Evolutionary conservation across 2,888 invertebrate species (phyloP).

Genomic region (Scaptomyza parva): DNA sequence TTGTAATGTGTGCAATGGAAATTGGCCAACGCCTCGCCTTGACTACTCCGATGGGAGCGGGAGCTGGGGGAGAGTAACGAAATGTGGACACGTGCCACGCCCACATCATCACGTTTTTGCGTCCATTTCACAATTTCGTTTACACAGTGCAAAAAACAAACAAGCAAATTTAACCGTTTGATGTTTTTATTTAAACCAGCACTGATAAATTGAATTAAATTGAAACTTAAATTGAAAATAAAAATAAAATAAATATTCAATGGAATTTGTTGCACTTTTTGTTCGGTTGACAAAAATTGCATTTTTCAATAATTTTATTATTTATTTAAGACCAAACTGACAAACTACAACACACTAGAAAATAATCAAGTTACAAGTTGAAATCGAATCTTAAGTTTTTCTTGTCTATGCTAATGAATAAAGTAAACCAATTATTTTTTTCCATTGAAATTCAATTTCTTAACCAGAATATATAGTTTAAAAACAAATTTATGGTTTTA

Average conservation of each 20-base stretch:
- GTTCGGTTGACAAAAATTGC: neutral
- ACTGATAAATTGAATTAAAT: neutral
- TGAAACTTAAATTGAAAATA: neutral
- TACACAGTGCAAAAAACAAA: neutral
- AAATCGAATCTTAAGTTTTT: no score
- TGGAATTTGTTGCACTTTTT: neutral
- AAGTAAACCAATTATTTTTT: neutral
- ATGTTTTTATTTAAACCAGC: neutral
- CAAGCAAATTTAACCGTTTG: neutral
- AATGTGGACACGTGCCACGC: conserved; percentile 2
- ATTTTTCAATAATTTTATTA: neutral
- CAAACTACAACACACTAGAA: neutral
- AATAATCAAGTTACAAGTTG: neutral
- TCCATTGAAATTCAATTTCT: neutral
- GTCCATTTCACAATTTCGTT: neutral
- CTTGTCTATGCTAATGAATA: neutral
- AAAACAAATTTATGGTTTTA: neutral
- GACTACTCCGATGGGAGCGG: conserved; percentile 6
- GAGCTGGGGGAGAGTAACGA: neutral
- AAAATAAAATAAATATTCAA: neutral
- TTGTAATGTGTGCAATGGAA: conserved; percentile 2
- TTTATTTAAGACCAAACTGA: neutral
- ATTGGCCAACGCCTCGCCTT: conserved; percentile 13
- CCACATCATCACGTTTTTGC: conserved; percentile 1
- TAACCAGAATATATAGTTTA: neutral